Conservation (phyloP, 2,888 invertebrate genomes). For the Kuschelorhynchus macadamiae region DNA sequence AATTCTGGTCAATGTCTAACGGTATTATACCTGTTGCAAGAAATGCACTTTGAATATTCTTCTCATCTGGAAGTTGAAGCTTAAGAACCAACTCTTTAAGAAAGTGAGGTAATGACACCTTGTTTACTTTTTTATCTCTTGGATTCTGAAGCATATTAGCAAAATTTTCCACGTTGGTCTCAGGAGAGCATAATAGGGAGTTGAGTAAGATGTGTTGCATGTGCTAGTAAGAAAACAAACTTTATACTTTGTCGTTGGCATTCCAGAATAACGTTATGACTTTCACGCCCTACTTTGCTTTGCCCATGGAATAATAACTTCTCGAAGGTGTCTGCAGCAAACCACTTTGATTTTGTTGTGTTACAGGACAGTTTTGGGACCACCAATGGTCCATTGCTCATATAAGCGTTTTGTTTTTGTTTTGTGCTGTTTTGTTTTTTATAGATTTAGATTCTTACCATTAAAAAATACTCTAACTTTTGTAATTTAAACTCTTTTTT, state of each 20-base stretch:
- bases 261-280: not conserved
- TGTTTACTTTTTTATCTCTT: too few species aligned
- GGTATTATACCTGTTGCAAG: too few species aligned
- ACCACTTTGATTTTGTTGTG: not conserved
- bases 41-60: too few species aligned
- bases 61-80: too few species aligned
- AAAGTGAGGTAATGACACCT: too few species aligned
- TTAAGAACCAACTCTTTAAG: too few species aligned
- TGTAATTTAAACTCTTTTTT: too few species aligned
- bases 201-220: constrained; percentile 8
- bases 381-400: not conserved
- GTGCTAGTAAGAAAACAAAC: constrained; percentile 3
- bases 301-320: not conserved
- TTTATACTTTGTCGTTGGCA: constrained; percentile 3
- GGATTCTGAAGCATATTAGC: not conserved
- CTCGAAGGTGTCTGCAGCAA: not conserved
- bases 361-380: not conserved
- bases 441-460: too few species aligned
- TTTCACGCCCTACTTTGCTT: constrained; percentile 3
- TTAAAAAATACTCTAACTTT: too few species aligned
- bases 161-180: not conserved
- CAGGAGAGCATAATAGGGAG: not conserved
- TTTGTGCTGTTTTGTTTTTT: too few species aligned
- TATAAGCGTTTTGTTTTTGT: not conserved
- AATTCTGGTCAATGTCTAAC: too few species aligned